Evolutionary conservation across 2,888 invertebrate species (phyloP), one percentile per base, ranked within the genome.

Genomic region (Hermaeophaga mercurialis): DNA sequence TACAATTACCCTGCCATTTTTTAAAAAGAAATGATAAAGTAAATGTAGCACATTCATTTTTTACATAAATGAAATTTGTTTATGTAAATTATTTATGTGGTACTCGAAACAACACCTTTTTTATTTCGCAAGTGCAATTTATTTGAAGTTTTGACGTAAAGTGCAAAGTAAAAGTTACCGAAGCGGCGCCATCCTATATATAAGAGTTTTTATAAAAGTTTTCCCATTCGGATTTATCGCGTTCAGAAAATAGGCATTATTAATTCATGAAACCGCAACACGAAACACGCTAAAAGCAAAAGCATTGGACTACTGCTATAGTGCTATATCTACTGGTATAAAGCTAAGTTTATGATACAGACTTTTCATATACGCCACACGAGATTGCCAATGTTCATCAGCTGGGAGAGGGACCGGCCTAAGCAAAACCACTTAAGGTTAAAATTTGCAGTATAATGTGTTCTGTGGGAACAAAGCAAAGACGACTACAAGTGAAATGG

Each of bases 171-270:
- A 43, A 43, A 43, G 14, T 24, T 24, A 26, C 24, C 24, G 43
- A 15, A 9, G 14, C 7, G 43, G 26, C 24, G 43, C 39, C 39
- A 39, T 19, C 12, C 19, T 19, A 22, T 26, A 24, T 31, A 50
- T 31, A 50, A 43, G 34, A 24, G 50, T 52, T 52, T 43, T 52
- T 52, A 9, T 26, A 33, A 44, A 43, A 44, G 15, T 52, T 52
- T 44, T 26, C 33, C 43, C 43, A 43, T 52, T 43, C 43, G 34
- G 43, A 52, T 52, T 52, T 52, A 52, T 52, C 54, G 63, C 64
- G 66, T 67, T 65, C 64, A 62, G 69, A 71, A 70, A 71, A 70
- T 71, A 67, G 65, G 66, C 69, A 72, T 72, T 70, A 70, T 68
- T 69, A 71, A 72, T 72, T 72, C 72, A 72, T 71, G 72, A 66